Conservation (phyloP, 2,113 vertebrate species). For the Hemiscyllium ocellatum region DNA sequence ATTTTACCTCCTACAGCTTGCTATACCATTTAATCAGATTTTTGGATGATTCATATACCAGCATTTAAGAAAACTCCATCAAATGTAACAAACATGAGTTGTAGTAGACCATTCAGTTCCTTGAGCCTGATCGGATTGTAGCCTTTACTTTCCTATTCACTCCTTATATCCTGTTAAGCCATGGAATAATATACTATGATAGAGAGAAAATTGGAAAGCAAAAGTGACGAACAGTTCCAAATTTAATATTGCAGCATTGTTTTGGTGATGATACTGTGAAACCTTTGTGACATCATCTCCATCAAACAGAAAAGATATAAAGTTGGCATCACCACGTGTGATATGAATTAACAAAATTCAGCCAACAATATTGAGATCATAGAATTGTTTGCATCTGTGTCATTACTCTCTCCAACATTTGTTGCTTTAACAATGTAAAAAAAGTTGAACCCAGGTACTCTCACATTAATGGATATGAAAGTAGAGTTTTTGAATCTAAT, state of each 20-base stretch:
- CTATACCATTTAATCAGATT: not conserved
- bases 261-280: not conserved
- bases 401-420: not conserved
- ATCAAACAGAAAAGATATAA: constrained; percentile 10
- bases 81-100: too few species aligned
- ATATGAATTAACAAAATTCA: constrained; percentile 17
- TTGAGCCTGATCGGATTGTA: too few species aligned
- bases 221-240: not conserved
- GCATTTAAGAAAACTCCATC: constrained; percentile 11
- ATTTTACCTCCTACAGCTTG: not conserved
- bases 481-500: not conserved
- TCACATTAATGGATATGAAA: not conserved
- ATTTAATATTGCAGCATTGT: not conserved
- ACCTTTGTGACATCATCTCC: constrained; percentile 2
- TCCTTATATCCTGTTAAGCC: not conserved
- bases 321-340: not conserved
- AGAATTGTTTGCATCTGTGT: not conserved
- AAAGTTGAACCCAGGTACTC: not conserved
- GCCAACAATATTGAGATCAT: not conserved
- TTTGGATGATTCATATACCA: not conserved
- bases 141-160: too few species aligned
- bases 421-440: not conserved
- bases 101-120: too few species aligned
- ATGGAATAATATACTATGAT: constrained; percentile 1
- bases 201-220: not conserved